Base-by-base conservation (phyloP, 1,140 invertebrate genomes). In the Pachypeltis micranthus region DNA sequence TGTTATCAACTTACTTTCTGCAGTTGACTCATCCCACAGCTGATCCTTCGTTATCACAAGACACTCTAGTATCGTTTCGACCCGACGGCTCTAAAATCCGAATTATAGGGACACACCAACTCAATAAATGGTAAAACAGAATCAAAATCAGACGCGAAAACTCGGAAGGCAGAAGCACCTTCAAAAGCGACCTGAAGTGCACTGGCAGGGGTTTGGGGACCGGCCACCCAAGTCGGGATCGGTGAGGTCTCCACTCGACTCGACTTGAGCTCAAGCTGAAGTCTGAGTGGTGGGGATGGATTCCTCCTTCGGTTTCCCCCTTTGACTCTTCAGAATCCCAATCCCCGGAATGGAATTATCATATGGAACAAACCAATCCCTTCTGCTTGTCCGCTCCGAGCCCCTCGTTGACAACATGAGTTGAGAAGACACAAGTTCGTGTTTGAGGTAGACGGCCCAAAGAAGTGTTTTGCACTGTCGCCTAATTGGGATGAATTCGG, bases 291-390 rank as follows among this genome's bases (percentile, higher is more conserved):
- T 29, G n/a, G 39, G 28, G 66, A 51, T 21, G 4, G 47, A 3
- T 51, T 51, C 47, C 47, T 21, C 47, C 23, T 7, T 4, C 10
- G n/a, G n/a, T n/a, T n/a, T n/a, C n/a, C n/a, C n/a, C n/a, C n/a
- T n/a, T n/a, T n/a, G n/a, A n/a, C n/a, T n/a, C n/a, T n/a, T n/a
- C n/a, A n/a, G n/a, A n/a, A n/a, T n/a, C n/a, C n/a, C n/a, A 10
- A 21, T 21, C 47, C 47, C 39, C 26, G 58, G 26, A 21, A 63
- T 63, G 65, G 56, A 63, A 59, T 63, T 57, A 58, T 62, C 62
- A 61, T 59, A 25, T 60, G 19, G 44, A 63, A 56, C 61, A 54
- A 61, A 26, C 55, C 64, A 60, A 57, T 58, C 59, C 27, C 64
- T n/a, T 16, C 23, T 25, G n/a, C 57, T 34, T 28, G n/a, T 47